phyloP scores from a whole-genome alignment of 2,113 vertebrate species.

The Odobenus rosmarus region DNA sequence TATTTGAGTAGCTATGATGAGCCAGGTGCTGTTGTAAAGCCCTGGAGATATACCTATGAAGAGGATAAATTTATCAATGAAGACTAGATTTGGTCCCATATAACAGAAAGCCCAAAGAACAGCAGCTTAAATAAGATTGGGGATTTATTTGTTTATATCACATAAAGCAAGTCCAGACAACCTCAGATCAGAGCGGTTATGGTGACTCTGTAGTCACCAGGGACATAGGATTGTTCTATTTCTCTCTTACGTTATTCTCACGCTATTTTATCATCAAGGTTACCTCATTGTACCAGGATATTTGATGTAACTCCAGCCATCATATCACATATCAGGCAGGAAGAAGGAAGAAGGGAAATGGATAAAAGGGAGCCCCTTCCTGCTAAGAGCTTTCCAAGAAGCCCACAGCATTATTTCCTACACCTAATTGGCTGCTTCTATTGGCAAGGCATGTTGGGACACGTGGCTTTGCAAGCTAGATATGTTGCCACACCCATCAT shows the following conservation, averaged over 20 bases:
- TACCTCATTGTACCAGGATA: neutral
- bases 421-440: neutral
- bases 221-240: neutral
- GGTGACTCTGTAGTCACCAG: neutral
- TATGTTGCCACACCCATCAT: no score
- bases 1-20: neutral
- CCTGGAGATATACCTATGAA: neutral
- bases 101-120: neutral
- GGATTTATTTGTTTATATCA: neutral
- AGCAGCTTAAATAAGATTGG: neutral
- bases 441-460: neutral
- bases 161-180: neutral
- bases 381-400: neutral
- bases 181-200: neutral
- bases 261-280: neutral
- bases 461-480: neutral
- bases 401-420: neutral
- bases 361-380: neutral
- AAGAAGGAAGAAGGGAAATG: neutral
- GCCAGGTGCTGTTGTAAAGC: neutral
- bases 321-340: neutral
- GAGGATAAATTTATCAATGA: neutral
- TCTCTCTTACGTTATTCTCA: neutral
- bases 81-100: neutral
- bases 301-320: neutral